Base-by-base conservation (phyloP, 2,113 vertebrate species). In the Orcinus orca region DNA sequence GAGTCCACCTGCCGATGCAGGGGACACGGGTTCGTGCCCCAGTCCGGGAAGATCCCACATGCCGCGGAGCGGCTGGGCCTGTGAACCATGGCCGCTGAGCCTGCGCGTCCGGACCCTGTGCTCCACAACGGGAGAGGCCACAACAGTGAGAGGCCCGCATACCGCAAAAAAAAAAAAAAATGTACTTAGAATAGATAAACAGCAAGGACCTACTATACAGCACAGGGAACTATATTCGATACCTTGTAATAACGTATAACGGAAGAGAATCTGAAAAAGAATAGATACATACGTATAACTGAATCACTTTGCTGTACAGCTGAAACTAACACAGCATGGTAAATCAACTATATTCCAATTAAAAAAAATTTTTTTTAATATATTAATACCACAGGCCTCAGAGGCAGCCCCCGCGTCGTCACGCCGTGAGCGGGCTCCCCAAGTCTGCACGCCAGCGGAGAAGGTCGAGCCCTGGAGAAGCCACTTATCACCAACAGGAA, bases 401-500 rank as follows among this genome's bases (percentile, higher is more conserved):
- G 62, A 92, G 41, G 70, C 29, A 20, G 23, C 67, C 36, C 23
- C 29, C 65, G 15, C 8, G 15, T 76, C 8, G 0, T 18, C 8
- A 26, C 26, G 0, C 41, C 8, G 18, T 77, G 29, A 50, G 74
- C 17, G 20, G 41, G 17, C 12, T 33, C 67, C 17, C 23, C 23
- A 17, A 62, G 82, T 79, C 83, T 84, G 65, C 18, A 4, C 15
- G 50, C 31, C 44, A 50, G 55, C 71, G 23, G 41, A 6, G 26
- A 90, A 77, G 71, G 67, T 73, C 55, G 53, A 76, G 65, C 60
- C 1, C 29, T 47, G 12, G 33, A 53, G 38, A 44, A 58, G 33
- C 65, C 5, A 0, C 18, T 84, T 76, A 63, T 94, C 55, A 53
- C 50, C 88, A 65, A 67, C 47, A 83, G 90, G 93, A 97, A 94